Conservation (phyloP, 2,113 vertebrate genomes). For the Calonectris borealis region DNA sequence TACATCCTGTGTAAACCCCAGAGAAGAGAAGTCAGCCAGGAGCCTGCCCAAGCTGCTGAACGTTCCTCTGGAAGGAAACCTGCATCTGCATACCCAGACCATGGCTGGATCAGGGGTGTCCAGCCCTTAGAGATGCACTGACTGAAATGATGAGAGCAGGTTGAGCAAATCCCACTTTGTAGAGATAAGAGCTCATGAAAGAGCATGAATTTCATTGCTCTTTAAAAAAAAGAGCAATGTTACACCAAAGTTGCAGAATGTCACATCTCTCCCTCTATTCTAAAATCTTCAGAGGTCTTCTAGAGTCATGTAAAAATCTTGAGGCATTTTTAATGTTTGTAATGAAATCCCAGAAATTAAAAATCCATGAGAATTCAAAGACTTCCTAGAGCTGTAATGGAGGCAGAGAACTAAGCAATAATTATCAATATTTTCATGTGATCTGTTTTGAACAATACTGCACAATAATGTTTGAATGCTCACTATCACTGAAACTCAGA, state of each 20-base stretch:
- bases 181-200: neutral
- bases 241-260: neutral
- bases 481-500: neutral
- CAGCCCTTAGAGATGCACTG: neutral
- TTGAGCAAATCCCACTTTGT: neutral
- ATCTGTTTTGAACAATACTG: neutral
- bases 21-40: neutral
- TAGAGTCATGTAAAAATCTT: neutral
- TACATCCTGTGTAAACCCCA: neutral
- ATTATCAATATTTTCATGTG: neutral
- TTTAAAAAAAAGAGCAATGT: fast-evolving
- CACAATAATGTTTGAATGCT: neutral
- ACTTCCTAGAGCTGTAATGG: neutral
- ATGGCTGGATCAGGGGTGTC: neutral
- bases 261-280: neutral
- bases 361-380: neutral
- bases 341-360: neutral
- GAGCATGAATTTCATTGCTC: neutral
- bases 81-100: neutral
- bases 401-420: neutral
- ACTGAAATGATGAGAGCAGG: neutral
- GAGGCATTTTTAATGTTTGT: neutral
- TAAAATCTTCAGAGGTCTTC: neutral
- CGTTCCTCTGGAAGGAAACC: neutral
- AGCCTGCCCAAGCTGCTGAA: neutral